Evolutionary conservation across 2,113 vertebrate species (phyloP), one percentile per base, ranked within the genome.

Genomic region (Nothoprocta pentlandii): DNA sequence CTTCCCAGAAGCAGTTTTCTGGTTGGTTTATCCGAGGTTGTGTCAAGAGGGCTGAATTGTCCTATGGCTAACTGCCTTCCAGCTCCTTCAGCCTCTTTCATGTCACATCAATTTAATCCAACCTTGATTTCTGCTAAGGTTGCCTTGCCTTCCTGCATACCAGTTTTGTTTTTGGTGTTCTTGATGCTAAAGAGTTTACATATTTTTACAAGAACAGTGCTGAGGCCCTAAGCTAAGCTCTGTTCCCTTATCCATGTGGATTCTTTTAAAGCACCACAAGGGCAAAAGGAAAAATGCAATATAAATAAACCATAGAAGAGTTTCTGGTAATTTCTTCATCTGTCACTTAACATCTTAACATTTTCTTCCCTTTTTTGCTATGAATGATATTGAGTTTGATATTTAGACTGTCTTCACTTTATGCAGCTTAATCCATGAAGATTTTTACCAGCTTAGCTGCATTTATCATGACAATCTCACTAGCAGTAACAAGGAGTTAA

Each of bases 391-490:
- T 3, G 6, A 82, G 12, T 8, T 5, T 9, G 20, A 41, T 25
- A 74, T 47, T 51, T 39, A 36, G n/a, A 68, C 42, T 17, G 3
- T 41, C 39, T 28, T 58, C 41, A 7, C 7, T 22, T 80, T 78
- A 58, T 87, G 36, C 12, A 47, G 19, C 59, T n/a, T 34, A 70
- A 39, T 12, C 8, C 20, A 53, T 17, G 14, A 64, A 77, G 46
- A 42, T 44, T 67, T 81, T 80, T 51, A 54, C 47, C 10, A 69
- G 15, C 26, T 66, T 23, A 13, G 21, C 49, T 69, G 19, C 32
- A 66, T 32, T 41, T 13, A 75, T 54, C 0, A 0, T 28, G 26
- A 51, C 56, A 3, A 25, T 77, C 34, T 7, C 21, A 39, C 30
- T 21, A 30, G 10, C 17, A 47, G 41, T 15, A 49, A 42, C 10